phyloP scores from a whole-genome alignment of 2,113 vertebrate genomes.

The Edolisoma coerulescens region DNA sequence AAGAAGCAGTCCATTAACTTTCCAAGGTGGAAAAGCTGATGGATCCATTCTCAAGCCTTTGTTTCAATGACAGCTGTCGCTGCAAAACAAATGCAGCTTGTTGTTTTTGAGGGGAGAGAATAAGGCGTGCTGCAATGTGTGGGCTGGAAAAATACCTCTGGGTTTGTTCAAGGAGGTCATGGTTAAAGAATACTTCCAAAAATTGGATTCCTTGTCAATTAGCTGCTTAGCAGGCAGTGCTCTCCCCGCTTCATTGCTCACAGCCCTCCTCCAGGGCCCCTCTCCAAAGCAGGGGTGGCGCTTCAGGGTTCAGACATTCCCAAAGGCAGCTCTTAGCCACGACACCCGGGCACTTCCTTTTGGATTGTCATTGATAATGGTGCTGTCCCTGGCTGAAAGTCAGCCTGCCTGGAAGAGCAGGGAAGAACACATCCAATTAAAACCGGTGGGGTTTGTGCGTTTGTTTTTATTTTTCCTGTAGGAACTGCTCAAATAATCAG shows the following conservation, averaged over 20 bases:
- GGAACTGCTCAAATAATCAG: neutral
- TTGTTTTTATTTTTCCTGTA: neutral
- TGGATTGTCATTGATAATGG: fast-evolving
- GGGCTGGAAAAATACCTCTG: neutral
- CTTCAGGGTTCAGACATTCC: neutral
- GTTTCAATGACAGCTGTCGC: conserved; percentile 16
- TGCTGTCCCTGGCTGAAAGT: neutral
- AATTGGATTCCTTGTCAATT: neutral
- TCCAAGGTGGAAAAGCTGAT: neutral
- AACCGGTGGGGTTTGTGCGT: neutral
- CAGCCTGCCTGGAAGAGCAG: neutral
- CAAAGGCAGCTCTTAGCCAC: neutral
- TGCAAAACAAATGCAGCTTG: neutral
- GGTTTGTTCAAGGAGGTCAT: neutral
- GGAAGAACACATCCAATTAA: neutral
- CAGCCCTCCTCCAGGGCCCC: neutral
- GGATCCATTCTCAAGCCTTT: neutral
- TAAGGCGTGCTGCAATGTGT: fast-evolving
- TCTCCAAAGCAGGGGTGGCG: neutral
- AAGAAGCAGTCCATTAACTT: neutral
- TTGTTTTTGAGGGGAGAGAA: neutral
- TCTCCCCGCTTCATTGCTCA: too few relatives aligned
- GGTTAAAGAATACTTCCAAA: neutral
- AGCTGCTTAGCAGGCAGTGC: neutral
- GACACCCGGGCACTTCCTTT: fast-evolving